These are phyloP conservation scores for Cassiopea andromeda DNA, from an alignment of 30 jellyfish, hydroid and myxozoan species.

Conservation along the genomic window DNA sequence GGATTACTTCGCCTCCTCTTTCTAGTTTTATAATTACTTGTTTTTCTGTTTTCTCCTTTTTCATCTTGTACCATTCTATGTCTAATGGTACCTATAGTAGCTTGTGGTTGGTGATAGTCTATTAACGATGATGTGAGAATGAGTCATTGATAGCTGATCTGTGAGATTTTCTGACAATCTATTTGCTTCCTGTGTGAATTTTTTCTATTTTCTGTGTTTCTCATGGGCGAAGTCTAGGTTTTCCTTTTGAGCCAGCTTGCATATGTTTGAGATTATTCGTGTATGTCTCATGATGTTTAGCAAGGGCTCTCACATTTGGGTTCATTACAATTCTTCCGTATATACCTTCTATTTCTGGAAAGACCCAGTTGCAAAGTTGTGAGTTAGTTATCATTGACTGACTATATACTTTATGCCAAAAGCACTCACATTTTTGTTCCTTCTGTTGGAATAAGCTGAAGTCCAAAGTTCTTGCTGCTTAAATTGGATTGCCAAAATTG, in stretches of 20 bases:
- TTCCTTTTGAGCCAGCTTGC: background rate
- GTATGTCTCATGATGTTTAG: background rate
- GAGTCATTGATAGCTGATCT: background rate
- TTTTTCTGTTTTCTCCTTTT: background rate
- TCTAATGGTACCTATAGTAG: background rate
- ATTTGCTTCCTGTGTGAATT: background rate
- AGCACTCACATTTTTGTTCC: too few relatives aligned
- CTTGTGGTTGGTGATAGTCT: background rate
- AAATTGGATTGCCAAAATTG: too few relatives aligned
- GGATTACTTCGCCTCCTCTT: too few relatives aligned
- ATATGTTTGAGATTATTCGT: background rate
- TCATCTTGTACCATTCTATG: background rate
- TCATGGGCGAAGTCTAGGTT: background rate
- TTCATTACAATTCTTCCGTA: background rate
- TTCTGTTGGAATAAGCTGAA: too few relatives aligned
- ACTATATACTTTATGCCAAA: too few relatives aligned
- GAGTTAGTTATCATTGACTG: background rate
- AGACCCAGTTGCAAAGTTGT: background rate
- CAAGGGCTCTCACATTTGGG: background rate
- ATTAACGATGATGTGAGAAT: background rate
- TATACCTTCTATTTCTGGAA: background rate
- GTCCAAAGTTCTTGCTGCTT: too few relatives aligned
- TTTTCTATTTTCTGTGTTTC: background rate
- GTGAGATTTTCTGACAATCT: background rate
- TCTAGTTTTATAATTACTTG: too few relatives aligned